Conservation (phyloP, 1,140 invertebrate genomes). For the Drosophila nasuta region DNA sequence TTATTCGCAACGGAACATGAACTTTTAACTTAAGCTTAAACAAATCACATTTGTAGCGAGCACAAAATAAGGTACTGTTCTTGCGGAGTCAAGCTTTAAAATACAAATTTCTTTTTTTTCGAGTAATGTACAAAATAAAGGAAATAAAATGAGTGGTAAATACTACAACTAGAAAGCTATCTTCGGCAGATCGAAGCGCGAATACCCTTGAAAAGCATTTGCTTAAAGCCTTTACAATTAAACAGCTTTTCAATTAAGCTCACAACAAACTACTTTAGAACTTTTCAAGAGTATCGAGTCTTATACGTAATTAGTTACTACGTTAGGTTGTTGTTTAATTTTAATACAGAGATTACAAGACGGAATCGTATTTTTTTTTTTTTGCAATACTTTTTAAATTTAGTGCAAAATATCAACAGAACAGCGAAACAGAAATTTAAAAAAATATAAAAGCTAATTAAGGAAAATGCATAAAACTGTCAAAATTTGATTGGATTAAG, state of each 20-base stretch:
- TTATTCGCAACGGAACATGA: slow-evolving; percentile 62
- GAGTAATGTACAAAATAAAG: slow-evolving; percentile 27
- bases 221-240: background rate
- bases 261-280: background rate
- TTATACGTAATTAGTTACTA: slow-evolving; percentile 18
- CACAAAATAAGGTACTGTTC: slow-evolving; percentile 42
- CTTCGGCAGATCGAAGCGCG: slow-evolving; percentile 1
- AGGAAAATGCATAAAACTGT: slow-evolving; percentile 10
- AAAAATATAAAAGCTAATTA: slow-evolving; percentile 4
- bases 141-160: slow-evolving; percentile 2
- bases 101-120: slow-evolving; percentile 10
- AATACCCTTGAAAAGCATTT: slow-evolving; percentile 18
- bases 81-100: slow-evolving; percentile 29
- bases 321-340: slow-evolving; percentile 10
- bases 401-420: slow-evolving; percentile 40
- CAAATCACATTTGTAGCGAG: slow-evolving; percentile 76
- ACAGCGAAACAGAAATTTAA: slow-evolving; percentile 6
- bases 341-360: slow-evolving; percentile 41
- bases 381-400: slow-evolving; percentile 44
- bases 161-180: slow-evolving; percentile 21
- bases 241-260: background rate
- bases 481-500: slow-evolving; percentile 8
- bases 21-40: slow-evolving; percentile 53
- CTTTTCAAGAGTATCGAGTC: slow-evolving; percentile 21
- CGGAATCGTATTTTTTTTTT: slow-evolving; percentile 35